A percentile compares a stretch with the other conserved stretches of the same genome.
Conservation (phyloP, 1,140 invertebrate species). For the Brevipalpus yothersi region DNA sequence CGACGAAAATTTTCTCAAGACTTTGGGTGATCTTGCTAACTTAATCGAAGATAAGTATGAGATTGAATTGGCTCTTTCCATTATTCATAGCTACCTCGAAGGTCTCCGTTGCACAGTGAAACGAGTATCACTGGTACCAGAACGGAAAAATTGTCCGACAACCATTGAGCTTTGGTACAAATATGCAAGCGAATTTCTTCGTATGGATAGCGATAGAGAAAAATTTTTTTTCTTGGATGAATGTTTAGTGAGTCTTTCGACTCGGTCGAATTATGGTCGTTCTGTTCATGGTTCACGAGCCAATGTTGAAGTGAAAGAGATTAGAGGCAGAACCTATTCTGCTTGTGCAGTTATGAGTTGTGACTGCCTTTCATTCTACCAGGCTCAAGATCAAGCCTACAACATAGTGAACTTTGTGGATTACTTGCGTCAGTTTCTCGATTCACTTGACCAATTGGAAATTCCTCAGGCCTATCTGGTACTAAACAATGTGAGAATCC, state of each 20-base stretch:
- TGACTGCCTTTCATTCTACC: background rate
- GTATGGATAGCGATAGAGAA: background rate
- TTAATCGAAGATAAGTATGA: background rate
- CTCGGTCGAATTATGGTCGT: background rate
- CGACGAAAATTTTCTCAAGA: background rate
- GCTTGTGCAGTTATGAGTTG: background rate
- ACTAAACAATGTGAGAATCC: background rate
- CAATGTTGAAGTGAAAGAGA: background rate
- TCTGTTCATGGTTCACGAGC: background rate
- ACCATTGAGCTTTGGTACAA: background rate
- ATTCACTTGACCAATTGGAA: background rate
- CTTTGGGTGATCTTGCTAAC: background rate
- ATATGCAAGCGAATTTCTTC: background rate
- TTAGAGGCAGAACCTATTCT: background rate
- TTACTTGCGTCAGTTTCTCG: background rate
- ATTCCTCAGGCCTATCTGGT: background rate
- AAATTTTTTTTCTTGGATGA: constrained; percentile 1
- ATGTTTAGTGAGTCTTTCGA: background rate
- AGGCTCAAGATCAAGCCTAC: background rate
- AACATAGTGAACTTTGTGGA: background rate
- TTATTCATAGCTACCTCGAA: background rate
- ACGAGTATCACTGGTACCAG: background rate
- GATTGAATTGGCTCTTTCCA: background rate
- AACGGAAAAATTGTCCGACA: background rate
- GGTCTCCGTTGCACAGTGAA: background rate